Conservation (phyloP, 2,797 vertebrate genomes). For the Leptoclinus maculatus region DNA sequence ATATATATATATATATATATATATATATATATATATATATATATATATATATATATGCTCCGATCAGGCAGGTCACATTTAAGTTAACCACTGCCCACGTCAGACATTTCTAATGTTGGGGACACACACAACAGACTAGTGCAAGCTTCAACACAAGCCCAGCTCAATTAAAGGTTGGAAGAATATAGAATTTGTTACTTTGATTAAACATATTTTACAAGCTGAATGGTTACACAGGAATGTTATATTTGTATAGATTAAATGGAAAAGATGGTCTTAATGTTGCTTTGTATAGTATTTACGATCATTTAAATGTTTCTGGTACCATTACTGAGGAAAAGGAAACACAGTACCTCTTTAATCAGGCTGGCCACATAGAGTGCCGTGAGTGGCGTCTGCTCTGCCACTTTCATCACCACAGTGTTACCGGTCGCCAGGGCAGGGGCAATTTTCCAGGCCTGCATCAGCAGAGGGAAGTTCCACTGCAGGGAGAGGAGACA, state of each 20-base stretch:
- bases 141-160: too few relatives aligned
- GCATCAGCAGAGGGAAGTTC: constrained; percentile 98
- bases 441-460: constrained; percentile 94
- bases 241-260: background rate
- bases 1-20: too few relatives aligned
- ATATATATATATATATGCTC: too few relatives aligned
- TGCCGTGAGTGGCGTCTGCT: constrained; percentile 94
- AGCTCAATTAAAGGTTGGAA: too few relatives aligned
- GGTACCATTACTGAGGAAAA: background rate
- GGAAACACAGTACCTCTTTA: constrained; percentile 85
- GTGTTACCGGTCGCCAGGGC: constrained; percentile 96
- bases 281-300: background rate
- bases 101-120: too few relatives aligned
- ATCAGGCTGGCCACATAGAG: constrained; percentile 93
- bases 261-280: background rate
- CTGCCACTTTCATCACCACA: constrained; percentile 96
- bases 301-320: background rate
- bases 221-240: too few relatives aligned
- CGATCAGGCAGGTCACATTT: too few relatives aligned
- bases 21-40: too few relatives aligned
- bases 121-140: too few relatives aligned
- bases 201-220: too few relatives aligned
- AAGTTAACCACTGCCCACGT: too few relatives aligned
- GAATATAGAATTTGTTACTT: too few relatives aligned
- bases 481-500: constrained; percentile 82